phyloP scores from a whole-genome alignment of 2,113 vertebrate species.

The Gadus chalcogrammus region DNA sequence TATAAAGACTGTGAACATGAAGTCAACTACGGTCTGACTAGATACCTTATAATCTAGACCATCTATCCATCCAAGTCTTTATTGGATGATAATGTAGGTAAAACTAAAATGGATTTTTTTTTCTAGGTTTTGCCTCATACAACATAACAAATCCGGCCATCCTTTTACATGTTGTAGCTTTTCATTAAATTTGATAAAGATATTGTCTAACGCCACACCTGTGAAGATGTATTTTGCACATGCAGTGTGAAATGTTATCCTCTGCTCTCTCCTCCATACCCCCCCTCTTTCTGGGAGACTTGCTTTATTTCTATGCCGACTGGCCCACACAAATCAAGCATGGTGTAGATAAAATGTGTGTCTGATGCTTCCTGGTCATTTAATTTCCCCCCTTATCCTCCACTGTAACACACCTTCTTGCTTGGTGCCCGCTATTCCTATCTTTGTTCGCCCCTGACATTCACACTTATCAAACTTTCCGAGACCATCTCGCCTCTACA shows the following conservation, averaged over 20 bases:
- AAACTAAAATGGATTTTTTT: too few species aligned
- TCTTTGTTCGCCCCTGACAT: not conserved
- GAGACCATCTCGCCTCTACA: not conserved
- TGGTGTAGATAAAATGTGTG: not conserved
- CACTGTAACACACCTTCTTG: not conserved
- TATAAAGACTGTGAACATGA: too few species aligned
- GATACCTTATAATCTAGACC: too few species aligned
- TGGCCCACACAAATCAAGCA: not conserved
- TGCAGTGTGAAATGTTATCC: conserved; percentile 9
- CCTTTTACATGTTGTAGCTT: too few species aligned
- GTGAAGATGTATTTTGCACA: conserved; percentile 2
- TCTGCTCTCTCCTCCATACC: not conserved
- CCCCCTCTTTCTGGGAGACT: not conserved
- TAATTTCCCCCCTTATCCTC: not conserved
- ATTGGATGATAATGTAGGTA: too few species aligned
- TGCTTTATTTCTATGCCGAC: too few species aligned
- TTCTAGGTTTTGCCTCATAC: too few species aligned
- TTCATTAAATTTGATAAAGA: not conserved
- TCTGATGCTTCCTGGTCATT: not conserved
- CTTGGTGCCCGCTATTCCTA: not conserved
- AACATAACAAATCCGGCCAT: too few species aligned
- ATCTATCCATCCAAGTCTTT: too few species aligned
- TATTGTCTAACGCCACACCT: not conserved
- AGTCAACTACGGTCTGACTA: too few species aligned
- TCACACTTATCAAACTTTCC: too few species aligned